Percentiles rank a stretch among this genome's conserved stretches.
Evolutionary conservation across 2,797 vertebrate species (phyloP).

Genomic region (Dipus sagitta): DNA sequence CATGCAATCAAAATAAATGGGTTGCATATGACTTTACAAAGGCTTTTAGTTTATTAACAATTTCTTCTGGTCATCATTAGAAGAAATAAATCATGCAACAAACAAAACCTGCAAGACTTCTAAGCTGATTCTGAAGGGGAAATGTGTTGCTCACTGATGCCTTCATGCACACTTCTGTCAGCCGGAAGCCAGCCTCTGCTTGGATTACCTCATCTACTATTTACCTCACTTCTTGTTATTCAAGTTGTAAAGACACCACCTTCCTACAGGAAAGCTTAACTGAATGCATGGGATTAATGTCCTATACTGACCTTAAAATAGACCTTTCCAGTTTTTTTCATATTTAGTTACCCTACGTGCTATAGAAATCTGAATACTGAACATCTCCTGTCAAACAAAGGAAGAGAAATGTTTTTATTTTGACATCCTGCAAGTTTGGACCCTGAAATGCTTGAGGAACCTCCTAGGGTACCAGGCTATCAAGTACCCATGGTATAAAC

Average conservation of each 20-base stretch:
- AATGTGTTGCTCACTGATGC: background rate
- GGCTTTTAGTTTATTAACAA: background rate
- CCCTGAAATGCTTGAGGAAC: background rate
- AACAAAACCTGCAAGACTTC: background rate
- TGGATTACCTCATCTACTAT: slow-evolving; percentile 3
- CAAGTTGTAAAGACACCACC: background rate
- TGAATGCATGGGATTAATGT: background rate
- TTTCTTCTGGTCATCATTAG: slow-evolving; percentile 11
- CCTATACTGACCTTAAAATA: background rate
- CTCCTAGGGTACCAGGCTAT: background rate
- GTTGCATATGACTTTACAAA: background rate
- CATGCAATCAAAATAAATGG: slow-evolving; percentile 2
- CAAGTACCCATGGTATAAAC: background rate
- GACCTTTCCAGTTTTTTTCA: background rate
- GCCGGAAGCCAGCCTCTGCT: background rate
- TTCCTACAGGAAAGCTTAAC: background rate
- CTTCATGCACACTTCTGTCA: background rate
- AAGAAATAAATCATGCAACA: background rate
- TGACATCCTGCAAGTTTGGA: background rate
- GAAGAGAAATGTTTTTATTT: background rate
- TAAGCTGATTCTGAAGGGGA: background rate
- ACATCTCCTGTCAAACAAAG: background rate
- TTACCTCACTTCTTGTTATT: background rate
- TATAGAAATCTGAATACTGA: background rate
- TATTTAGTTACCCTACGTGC: background rate